Evolutionary conservation across 2,113 vertebrate species (phyloP), one percentile per base, ranked within the genome.

Genomic region (Forbesichthys papilliferus): DNA sequence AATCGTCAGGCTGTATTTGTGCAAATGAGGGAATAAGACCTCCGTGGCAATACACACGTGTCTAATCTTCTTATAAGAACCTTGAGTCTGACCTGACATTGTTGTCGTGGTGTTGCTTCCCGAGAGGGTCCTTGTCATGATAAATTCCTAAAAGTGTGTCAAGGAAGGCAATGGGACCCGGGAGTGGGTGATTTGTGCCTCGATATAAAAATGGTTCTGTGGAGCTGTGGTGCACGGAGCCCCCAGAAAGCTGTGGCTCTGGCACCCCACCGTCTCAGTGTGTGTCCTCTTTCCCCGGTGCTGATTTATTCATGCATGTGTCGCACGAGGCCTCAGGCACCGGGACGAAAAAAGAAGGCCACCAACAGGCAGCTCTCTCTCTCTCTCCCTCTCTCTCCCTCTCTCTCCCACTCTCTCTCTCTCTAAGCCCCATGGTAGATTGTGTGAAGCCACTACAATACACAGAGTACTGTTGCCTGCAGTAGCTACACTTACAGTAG

Each of bases 271-370:
- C 66, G 80, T 79, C 68, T 75, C 52, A 52, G 27, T 49, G 49
- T n/a, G n/a, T 20, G 12, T 78, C 78, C 75, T 80, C 78, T 81
- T 78, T 77, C 84, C 80, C 73, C 58, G 42, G 33, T 68, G 64
- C 79, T 87, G 78, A 87, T 85, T 83, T 83, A 87, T 87, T 87
- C 61, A 87, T 83, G 69, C 61, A 63, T 72, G 71, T 79, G 80
- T 81, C 63, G 60, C 68, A 65, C 68, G 48, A 83, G 71, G 69
- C 80, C 77, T 36, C 57, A 12, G 82, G 82, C 68, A 66, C 61
- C 62, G 55, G 64, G 56, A 20, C 63, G 56, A 65, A 52, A 65
- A 52, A 84, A 81, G 77, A 71, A 78, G 80, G 82, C 56, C 79
- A 84, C 79, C 69, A 71, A 74, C 84, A 67, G 53, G 46, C 65